Percentiles rank a stretch among this genome's conserved stretches.
These are phyloP conservation scores for Tryphoninae sp. DNA, from an alignment of 2,888 invertebrate species.

Conservation along the genomic window DNA sequence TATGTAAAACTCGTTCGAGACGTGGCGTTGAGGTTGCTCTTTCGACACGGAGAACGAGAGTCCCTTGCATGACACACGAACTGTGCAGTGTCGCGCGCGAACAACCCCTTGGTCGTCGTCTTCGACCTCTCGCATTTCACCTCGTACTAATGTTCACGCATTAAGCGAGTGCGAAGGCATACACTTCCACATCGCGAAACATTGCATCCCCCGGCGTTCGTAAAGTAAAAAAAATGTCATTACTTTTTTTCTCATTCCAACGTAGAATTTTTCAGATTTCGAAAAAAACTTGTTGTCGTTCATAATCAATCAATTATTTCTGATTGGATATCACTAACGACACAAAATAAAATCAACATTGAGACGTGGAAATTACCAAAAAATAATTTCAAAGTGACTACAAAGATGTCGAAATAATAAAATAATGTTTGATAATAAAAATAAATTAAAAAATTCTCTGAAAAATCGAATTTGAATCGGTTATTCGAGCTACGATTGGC, in stretches of 20 bases:
- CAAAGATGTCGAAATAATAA: too few relatives aligned
- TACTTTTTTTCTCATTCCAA: not conserved
- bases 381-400: too few relatives aligned
- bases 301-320: too few relatives aligned
- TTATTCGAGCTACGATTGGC: too few relatives aligned
- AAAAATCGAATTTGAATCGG: too few relatives aligned
- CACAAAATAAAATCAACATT: too few relatives aligned
- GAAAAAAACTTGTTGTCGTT: too few relatives aligned
- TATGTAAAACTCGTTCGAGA: conserved; percentile 51
- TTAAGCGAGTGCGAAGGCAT: conserved; percentile 75
- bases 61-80: conserved; percentile 16
- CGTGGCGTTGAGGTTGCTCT: conserved; percentile 52
- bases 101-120: conserved; percentile 34
- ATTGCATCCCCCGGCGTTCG: conserved; percentile 25
- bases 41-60: conserved; percentile 50
- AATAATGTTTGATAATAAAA: too few relatives aligned
- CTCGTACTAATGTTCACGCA: conserved; percentile 3
- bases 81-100: conserved; percentile 21
- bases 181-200: conserved; percentile 72
- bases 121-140: conserved; percentile 30
- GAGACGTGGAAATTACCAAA: too few relatives aligned
- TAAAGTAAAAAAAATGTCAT: too few relatives aligned
- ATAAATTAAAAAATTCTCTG: too few relatives aligned
- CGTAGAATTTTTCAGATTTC: not conserved
- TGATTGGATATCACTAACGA: too few relatives aligned